phyloP scores from a whole-genome alignment of 2,797 vertebrate species.

The Nyctibius grandis region DNA sequence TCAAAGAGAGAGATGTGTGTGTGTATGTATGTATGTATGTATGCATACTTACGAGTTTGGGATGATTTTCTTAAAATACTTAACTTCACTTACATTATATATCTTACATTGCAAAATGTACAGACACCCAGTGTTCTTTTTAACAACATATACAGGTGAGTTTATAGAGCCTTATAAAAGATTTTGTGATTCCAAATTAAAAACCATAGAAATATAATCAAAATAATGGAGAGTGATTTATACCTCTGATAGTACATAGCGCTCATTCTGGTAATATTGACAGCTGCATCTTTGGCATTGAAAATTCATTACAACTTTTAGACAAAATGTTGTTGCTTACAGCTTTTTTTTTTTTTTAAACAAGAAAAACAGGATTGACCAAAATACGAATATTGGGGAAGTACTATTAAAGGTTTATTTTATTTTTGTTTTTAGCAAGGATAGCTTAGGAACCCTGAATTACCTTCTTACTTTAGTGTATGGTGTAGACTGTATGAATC shows the following conservation, averaged over 20 bases:
- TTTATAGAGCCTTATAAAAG: slow-evolving; percentile 77
- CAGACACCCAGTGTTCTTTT: slow-evolving; percentile 76
- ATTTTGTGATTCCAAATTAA: slow-evolving; percentile 75
- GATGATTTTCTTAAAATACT: slow-evolving; percentile 76
- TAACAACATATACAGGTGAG: slow-evolving; percentile 78
- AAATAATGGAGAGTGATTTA: slow-evolving; percentile 73
- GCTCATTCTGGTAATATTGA: slow-evolving; percentile 70
- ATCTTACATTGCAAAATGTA: slow-evolving; percentile 83
- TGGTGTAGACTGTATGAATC: slow-evolving; percentile 74
- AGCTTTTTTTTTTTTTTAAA: slow-evolving; percentile 62
- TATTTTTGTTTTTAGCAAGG: slow-evolving; percentile 65
- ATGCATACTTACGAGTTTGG: slow-evolving; percentile 59
- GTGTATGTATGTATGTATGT: neutral
- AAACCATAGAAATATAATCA: slow-evolving; percentile 78
- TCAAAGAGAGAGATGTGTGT: slow-evolving; percentile 69
- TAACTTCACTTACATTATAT: slow-evolving; percentile 76
- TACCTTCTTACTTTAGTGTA: slow-evolving; percentile 73
- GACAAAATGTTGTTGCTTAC: slow-evolving; percentile 77
- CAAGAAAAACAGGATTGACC: slow-evolving; percentile 70
- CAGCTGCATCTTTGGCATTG: slow-evolving; percentile 85
- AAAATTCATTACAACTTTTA: slow-evolving; percentile 76
- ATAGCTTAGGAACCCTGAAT: slow-evolving; percentile 81
- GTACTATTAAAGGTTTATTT: slow-evolving; percentile 69
- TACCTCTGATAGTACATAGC: slow-evolving; percentile 74
- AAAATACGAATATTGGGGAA: slow-evolving; percentile 70